Percentiles rank a stretch among this genome's conserved stretches.
phyloP scores from a whole-genome alignment of 2,797 vertebrate genomes.

The Hippoglossus hippoglossus region DNA sequence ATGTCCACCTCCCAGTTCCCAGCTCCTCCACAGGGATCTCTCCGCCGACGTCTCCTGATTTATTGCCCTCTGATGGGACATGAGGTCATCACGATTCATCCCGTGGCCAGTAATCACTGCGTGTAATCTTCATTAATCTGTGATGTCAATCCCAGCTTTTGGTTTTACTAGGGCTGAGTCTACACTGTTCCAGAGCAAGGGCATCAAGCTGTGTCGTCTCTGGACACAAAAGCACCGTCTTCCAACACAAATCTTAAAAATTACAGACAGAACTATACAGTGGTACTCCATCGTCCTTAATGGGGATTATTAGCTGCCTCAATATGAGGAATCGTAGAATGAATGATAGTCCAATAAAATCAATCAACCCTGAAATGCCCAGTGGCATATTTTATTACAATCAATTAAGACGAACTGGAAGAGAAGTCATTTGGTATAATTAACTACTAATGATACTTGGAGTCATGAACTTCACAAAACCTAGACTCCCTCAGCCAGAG shows the following conservation, averaged over 20 bases:
- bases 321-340: neutral
- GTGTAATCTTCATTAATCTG: conserved; percentile 86
- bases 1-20: conserved; percentile 45
- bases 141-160: conserved; percentile 81
- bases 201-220: conserved; percentile 7
- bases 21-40: conserved; percentile 48
- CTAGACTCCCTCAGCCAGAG: neutral
- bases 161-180: conserved; percentile 70
- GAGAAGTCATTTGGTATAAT: neutral
- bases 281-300: neutral
- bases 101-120: conserved; percentile 68
- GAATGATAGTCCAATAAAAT: neutral
- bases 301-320: conserved; percentile 2
- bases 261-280: neutral
- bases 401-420: neutral
- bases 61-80: conserved; percentile 78
- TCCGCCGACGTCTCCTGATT: conserved; percentile 72
- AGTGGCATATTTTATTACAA: conserved; percentile 11
- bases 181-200: conserved; percentile 43
- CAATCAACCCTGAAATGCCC: conserved; percentile 16
- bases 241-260: neutral
- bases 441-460: conserved; percentile 13
- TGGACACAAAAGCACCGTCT: neutral
- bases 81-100: conserved; percentile 74
- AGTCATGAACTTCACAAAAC: neutral